Evolutionary conservation across 2,888 invertebrate genomes (phyloP).

Genomic region (Nipponacmea schrenckii): DNA sequence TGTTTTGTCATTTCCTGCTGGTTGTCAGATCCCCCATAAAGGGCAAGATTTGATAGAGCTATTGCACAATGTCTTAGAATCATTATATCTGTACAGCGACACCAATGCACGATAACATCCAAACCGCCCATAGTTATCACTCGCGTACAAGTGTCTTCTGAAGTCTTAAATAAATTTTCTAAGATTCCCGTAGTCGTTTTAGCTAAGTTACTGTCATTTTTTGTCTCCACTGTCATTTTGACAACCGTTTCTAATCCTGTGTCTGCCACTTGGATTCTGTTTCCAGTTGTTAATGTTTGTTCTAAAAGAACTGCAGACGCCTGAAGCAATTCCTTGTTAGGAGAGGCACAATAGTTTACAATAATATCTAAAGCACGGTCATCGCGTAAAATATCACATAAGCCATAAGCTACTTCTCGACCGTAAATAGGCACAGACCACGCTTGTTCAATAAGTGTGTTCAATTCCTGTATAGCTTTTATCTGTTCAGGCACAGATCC

Average conservation of each 20-base stretch:
- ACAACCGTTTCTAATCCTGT: constrained; percentile 91
- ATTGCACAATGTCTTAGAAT: constrained; percentile 95
- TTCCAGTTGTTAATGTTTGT: constrained; percentile 93
- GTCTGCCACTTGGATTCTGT: constrained; percentile 86
- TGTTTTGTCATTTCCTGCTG: constrained; percentile 97
- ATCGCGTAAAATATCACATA: constrained; percentile 89
- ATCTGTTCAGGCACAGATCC: constrained; percentile 47
- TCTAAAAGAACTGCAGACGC: constrained; percentile 89
- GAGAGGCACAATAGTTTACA: constrained; percentile 75
- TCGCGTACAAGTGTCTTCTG: constrained; percentile 93
- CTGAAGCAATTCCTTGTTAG: constrained; percentile 82
- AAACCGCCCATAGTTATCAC: constrained; percentile 91
- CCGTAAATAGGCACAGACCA: constrained; percentile 97
- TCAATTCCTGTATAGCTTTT: constrained; percentile 51
- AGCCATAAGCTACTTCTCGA: constrained; percentile 88
- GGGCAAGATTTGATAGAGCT: constrained; percentile 93
- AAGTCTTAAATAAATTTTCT: constrained; percentile 86
- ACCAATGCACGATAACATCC: constrained; percentile 92
- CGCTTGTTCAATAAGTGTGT: constrained; percentile 73
- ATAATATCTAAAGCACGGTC: constrained; percentile 90
- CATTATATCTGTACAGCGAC: constrained; percentile 88
- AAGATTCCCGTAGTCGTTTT: constrained; percentile 62
- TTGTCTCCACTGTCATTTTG: constrained; percentile 86
- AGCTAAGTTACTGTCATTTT: constrained; percentile 78
- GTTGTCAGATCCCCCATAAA: constrained; percentile 96